These are phyloP conservation scores for Cynocephalus volans DNA, from an alignment of 2,113 vertebrate species.

Conservation along the genomic window DNA sequence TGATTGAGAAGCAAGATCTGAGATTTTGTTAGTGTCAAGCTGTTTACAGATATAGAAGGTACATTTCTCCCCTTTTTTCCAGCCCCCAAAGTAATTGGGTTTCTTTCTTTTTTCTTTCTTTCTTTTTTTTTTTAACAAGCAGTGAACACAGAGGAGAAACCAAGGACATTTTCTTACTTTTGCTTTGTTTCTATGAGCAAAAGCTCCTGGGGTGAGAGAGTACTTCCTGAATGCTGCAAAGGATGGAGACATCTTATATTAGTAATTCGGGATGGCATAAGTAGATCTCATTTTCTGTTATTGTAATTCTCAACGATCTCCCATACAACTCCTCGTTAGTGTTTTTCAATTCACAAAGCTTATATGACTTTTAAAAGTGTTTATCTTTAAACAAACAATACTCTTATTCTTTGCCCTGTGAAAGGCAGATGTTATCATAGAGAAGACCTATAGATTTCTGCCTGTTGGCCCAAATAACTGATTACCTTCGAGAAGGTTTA, in stretches of 20 bases:
- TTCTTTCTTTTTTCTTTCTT: not conserved
- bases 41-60: constrained; percentile 62
- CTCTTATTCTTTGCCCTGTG: not conserved
- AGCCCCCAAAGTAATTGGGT: not conserved
- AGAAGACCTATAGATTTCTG: constrained; percentile 17
- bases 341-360: not conserved
- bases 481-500: not conserved
- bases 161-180: constrained; percentile 54
- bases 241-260: not conserved
- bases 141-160: constrained; percentile 62
- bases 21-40: constrained; percentile 55
- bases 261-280: not conserved
- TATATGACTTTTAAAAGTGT: not conserved
- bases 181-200: constrained; percentile 42
- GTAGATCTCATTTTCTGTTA: not conserved
- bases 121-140: not conserved
- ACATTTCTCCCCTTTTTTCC: not conserved
- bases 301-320: not conserved
- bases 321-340: not conserved
- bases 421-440: not conserved
- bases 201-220: not conserved
- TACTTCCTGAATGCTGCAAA: not conserved
- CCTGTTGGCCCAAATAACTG: not conserved
- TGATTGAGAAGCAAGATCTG: constrained; percentile 65
- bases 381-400: constrained; percentile 34